Conservation (phyloP, 2,113 vertebrate genomes). For the Hoplias malabaricus region DNA sequence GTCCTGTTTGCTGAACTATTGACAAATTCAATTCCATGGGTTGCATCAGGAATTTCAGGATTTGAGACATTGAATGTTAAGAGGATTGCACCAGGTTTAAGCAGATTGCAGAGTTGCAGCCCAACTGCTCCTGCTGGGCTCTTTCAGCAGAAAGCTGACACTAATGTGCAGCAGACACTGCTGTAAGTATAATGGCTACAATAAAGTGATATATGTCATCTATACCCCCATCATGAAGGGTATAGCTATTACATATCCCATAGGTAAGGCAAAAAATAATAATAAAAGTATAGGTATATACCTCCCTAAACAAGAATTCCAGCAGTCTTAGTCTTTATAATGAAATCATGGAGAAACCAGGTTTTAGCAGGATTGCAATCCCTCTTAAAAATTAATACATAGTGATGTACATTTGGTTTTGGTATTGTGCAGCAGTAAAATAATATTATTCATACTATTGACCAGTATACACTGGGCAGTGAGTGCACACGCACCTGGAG, state of each 20-base stretch:
- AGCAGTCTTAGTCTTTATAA: too few species aligned
- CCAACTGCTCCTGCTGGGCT: neutral
- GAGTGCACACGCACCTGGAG: too few species aligned
- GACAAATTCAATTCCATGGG: neutral
- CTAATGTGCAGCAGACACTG: neutral
- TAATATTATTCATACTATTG: too few species aligned
- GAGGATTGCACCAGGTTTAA: neutral
- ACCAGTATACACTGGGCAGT: too few species aligned
- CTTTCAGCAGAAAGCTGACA: neutral
- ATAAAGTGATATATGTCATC: neutral
- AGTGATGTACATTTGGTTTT: too few species aligned
- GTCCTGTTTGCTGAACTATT: conserved; percentile 8
- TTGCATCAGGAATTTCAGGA: neutral
- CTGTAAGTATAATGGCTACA: neutral
- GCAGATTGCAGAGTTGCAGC: neutral
- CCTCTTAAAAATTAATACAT: too few species aligned
- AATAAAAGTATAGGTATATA: too few species aligned
- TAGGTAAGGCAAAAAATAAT: neutral
- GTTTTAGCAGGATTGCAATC: too few species aligned
- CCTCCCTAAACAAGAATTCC: too few species aligned
- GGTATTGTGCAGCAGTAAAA: too few species aligned
- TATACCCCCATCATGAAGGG: neutral
- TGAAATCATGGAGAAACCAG: too few species aligned
- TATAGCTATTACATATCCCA: neutral
- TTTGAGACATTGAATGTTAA: neutral